Evolutionary conservation across 2,797 vertebrate species (phyloP), one percentile per base, ranked within the genome.

Genomic region (Sphaeramia orbicularis): DNA sequence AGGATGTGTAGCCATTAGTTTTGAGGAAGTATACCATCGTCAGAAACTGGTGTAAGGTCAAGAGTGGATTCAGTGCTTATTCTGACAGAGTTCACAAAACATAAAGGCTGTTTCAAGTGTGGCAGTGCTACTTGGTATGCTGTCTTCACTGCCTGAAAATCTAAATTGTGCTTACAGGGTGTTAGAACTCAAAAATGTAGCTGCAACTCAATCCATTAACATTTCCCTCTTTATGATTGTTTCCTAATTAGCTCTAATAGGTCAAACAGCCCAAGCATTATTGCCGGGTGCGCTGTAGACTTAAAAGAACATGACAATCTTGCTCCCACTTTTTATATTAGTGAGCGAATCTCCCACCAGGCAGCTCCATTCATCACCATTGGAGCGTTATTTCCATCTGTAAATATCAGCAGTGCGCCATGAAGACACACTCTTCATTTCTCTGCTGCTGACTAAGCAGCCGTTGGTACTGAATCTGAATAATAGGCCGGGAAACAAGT

Each of bases 371-470:
- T 81, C 43, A 72, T 85, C 74, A 79, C 54, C 62, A 53, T 8
- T 6, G 15, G 35, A 30, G 37, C 15, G 49, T 54, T 74, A 65
- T 80, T 80, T 83, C 67, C 54, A 13, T 65, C 74, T 53, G 78
- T 76, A 78, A 78, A 85, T 78, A 77, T 83, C 78, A 74, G 78
- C 78, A 81, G 64, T 71, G 74, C 57, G 5, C 68, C 68, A 67
- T 7, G 7, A 78, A 81, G 62, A 84, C 41, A 41, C 71, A 9
- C 65, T 53, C 57, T 44, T 76, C 62, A 69, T 74, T 72, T 59
- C 59, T 11, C 60, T 1, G 44, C 79, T 88, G 84, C 88, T 76
- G 82, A 90, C 67, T 80, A 80, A 84, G 83, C 85, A 83, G 74
- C 73, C 59, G 69, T 62, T 61, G 63, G 70, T 71, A 65, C 53